Conservation (phyloP, 2,113 vertebrate genomes). For the Polypterus senegalus region DNA sequence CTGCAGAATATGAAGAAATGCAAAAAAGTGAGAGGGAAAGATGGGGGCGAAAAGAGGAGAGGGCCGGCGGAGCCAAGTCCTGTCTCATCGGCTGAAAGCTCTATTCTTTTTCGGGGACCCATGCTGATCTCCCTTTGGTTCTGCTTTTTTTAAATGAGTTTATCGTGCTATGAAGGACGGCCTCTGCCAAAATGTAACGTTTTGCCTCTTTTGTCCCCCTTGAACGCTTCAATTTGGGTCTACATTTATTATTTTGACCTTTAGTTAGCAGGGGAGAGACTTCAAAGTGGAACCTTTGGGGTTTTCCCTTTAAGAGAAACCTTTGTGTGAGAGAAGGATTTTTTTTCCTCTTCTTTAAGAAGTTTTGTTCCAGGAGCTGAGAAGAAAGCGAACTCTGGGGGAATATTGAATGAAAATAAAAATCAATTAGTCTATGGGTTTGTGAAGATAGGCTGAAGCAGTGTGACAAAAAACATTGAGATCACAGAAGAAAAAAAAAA, state of each 20-base stretch:
- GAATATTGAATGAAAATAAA: slow-evolving; percentile 59
- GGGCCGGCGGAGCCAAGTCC: slow-evolving; percentile 39
- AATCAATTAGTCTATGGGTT: slow-evolving; percentile 65
- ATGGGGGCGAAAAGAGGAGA: slow-evolving; percentile 18
- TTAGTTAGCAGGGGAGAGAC: slow-evolving; percentile 46
- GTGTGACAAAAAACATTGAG: slow-evolving; percentile 39
- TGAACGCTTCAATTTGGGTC: slow-evolving; percentile 60
- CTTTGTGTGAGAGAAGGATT: slow-evolving; percentile 49
- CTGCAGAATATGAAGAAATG: slow-evolving; percentile 19
- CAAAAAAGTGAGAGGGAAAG: slow-evolving; percentile 23
- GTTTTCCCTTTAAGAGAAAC: slow-evolving; percentile 35
- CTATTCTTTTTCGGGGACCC: slow-evolving; percentile 46
- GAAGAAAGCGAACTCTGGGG: slow-evolving; percentile 45
- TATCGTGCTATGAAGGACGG: slow-evolving; percentile 60
- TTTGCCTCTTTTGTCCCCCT: slow-evolving; percentile 55
- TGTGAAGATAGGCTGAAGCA: slow-evolving; percentile 37
- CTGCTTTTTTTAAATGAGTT: slow-evolving; percentile 61
- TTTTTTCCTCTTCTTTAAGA: slow-evolving; percentile 33
- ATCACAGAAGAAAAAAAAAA: slow-evolving; percentile 28
- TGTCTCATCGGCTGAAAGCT: slow-evolving; percentile 53
- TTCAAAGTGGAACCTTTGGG: slow-evolving; percentile 49
- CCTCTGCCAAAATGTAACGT: slow-evolving; percentile 59
- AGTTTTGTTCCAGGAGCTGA: slow-evolving; percentile 51
- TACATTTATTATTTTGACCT: slow-evolving; percentile 86
- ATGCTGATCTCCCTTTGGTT: slow-evolving; percentile 59